Conservation (phyloP, 2,113 vertebrate species). For the Sinocyclocheilus anophthalmus region DNA sequence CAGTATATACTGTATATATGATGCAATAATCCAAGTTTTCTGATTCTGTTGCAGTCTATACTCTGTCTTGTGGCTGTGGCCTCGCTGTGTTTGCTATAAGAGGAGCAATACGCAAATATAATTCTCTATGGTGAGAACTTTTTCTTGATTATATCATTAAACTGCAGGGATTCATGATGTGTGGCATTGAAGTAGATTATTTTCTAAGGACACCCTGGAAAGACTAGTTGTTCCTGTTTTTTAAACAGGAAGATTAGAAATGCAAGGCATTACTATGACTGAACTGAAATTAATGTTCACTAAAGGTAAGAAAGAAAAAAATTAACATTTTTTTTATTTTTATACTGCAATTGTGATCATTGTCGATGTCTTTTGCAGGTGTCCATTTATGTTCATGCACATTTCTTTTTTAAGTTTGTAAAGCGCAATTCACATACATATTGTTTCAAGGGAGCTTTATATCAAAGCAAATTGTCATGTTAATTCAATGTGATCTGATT, state of each 20-base stretch:
- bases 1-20: background rate
- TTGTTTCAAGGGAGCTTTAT: too few species aligned
- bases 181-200: background rate
- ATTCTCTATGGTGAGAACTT: slow-evolving; percentile 57
- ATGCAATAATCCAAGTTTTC: background rate
- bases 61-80: slow-evolving; percentile 70
- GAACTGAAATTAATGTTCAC: background rate
- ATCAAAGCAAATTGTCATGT: background rate
- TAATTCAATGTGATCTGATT: too few species aligned
- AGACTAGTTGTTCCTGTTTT: background rate
- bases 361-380: background rate
- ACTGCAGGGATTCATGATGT: background rate
- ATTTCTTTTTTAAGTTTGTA: background rate
- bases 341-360: background rate
- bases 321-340: background rate
- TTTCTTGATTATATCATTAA: too few species aligned
- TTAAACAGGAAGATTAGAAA: background rate
- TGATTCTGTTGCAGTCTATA: slow-evolving; percentile 63
- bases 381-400: background rate
- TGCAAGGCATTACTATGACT: background rate
- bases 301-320: background rate
- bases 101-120: slow-evolving; percentile 67
- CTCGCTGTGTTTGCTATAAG: slow-evolving; percentile 65
- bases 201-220: background rate
- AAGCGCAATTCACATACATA: too few species aligned